Conservation (phyloP, 2,113 vertebrate species). For the Bungarus multicinctus region DNA sequence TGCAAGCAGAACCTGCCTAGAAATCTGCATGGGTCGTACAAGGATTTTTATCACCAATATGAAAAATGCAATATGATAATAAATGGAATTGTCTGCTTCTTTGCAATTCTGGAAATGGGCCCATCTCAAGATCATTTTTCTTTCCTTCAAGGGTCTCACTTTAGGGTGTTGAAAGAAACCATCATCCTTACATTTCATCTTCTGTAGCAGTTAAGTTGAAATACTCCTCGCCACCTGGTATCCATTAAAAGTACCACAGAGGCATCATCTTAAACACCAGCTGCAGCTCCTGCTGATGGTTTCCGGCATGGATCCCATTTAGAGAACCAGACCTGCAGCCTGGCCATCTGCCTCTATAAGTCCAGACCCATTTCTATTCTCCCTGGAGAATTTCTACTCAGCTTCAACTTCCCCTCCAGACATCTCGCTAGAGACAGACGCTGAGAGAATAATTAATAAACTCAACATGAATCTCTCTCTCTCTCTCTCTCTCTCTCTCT, state of each 20-base stretch:
- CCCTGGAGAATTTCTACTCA: not conserved
- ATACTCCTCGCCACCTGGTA: not conserved
- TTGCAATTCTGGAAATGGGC: not conserved
- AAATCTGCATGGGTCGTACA: not conserved
- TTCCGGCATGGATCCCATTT: conserved; percentile 8
- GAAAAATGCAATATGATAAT: not conserved
- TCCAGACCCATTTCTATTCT: not conserved
- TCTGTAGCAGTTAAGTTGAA: not conserved
- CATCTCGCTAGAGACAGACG: not conserved
- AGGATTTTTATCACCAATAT: not conserved
- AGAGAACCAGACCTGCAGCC: not conserved
- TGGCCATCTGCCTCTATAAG: conserved; percentile 12
- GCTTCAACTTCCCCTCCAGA: not conserved
- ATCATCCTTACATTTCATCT: not conserved
- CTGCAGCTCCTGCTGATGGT: not conserved
- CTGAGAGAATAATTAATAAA: not conserved
- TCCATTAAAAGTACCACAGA: not conserved
- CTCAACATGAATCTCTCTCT: not conserved
- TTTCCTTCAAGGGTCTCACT: not conserved
- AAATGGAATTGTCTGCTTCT: not conserved
- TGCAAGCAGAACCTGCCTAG: not conserved
- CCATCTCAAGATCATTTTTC: not conserved
- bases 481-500: no score
- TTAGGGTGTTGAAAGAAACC: not conserved
- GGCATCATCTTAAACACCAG: not conserved